Evolutionary conservation across 2,888 invertebrate genomes (phyloP), one percentile per base, ranked within the genome.

Genomic region (Perithous albicinctus): DNA sequence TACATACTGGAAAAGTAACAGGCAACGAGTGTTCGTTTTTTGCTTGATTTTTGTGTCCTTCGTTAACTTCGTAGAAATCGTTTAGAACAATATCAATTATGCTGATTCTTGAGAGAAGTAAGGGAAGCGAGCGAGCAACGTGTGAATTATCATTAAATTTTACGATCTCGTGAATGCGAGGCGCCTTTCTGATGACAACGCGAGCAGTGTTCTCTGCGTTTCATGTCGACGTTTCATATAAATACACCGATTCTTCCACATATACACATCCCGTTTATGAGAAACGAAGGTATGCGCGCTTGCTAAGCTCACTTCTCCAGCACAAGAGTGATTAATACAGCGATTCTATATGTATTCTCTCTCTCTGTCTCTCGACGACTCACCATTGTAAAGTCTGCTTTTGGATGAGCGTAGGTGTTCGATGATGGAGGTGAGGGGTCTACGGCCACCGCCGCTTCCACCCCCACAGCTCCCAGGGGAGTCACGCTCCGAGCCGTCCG

Each of bases 391-490:
- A 61, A 87, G 89, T 73, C 84, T 89, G 77, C 88, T 88, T 85
- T 88, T 91, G 59, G 90, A 88, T 20, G 88, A 89, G 86, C 90
- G 90, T 85, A 92, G 90, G 86, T 91, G 91, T 84, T 92, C 91
- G 88, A 92, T 92, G 86, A 92, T 92, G 87, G 91, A 91, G 85
- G 88, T 89, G 80, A 92, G 90, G 78, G 90, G 90, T 87, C 89
- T 89, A 73, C 92, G 91, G 86, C 91, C 90, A 79, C 84, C 86
- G 85, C 88, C 88, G 88, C 89, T 87, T 83, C 89, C 88, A 88
- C 90, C 90, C 88, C 90, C 89, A 85, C 88, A 89, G 86, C 90
- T 89, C 89, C 91, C 89, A 88, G 90, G 88, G 88, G 89, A 88
- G 85, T 90, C 89, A 78, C 88, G 90, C 83, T 92, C 90, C 86